phyloP scores from a whole-genome alignment of 2,888 invertebrate species.

The Catocala nupta region DNA sequence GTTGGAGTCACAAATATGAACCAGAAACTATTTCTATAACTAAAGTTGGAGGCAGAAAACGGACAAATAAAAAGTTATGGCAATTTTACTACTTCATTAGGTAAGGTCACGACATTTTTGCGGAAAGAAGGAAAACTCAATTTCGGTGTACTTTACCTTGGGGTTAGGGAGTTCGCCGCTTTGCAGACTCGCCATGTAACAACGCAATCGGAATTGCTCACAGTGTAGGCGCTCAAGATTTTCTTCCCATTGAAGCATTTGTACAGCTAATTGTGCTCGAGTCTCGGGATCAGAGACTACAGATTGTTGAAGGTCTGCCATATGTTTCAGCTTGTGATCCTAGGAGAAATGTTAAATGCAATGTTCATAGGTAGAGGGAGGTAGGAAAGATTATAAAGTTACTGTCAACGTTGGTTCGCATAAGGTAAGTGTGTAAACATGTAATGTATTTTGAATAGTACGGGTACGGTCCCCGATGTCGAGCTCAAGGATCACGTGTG shows the following conservation, averaged over 20 bases:
- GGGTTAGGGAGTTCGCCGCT: slow-evolving; percentile 98
- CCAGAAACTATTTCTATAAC: slow-evolving; percentile 25
- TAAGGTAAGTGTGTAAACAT: slow-evolving; percentile 21
- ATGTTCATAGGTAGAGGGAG: slow-evolving; percentile 29
- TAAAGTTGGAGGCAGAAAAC: slow-evolving; percentile 30
- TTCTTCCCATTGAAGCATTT: slow-evolving; percentile 98
- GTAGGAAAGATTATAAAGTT: background rate
- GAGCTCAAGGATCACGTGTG: slow-evolving; percentile 65
- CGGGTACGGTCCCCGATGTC: slow-evolving; percentile 61
- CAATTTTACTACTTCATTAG: slow-evolving; percentile 50
- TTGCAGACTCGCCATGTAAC: slow-evolving; percentile 98
- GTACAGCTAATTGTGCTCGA: slow-evolving; percentile 96
- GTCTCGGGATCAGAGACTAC: slow-evolving; percentile 97
- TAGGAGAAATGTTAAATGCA: slow-evolving; percentile 68
- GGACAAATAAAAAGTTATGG: slow-evolving; percentile 46
- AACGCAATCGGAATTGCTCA: slow-evolving; percentile 97
- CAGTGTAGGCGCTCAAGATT: slow-evolving; percentile 98
- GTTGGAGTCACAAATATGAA: slow-evolving; percentile 26
- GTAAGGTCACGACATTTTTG: slow-evolving; percentile 40
- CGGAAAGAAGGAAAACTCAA: slow-evolving; percentile 30
- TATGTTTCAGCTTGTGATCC: slow-evolving; percentile 99
- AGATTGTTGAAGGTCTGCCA: slow-evolving; percentile 99
- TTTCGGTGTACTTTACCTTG: slow-evolving; percentile 89
- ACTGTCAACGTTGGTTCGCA: background rate
- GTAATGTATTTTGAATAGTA: slow-evolving; percentile 62